Percentiles rank a stretch among this genome's conserved stretches.
Conservation (phyloP, 2,797 vertebrate genomes). For the Acipenser oxyrinchus region DNA sequence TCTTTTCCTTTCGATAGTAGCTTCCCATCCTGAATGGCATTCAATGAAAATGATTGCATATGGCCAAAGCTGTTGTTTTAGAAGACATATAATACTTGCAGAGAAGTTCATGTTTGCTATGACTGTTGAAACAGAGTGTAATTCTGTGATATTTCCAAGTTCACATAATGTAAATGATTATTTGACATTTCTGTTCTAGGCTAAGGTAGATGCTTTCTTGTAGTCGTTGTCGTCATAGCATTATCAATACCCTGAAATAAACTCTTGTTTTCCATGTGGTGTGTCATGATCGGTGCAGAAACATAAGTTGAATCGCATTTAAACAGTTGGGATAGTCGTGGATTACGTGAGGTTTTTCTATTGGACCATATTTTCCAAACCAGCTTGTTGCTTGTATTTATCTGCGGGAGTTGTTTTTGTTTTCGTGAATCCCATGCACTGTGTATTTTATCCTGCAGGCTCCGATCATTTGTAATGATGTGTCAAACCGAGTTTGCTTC, state of each 20-base stretch:
- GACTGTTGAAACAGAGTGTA: conserved; percentile 39
- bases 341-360: too few relatives aligned
- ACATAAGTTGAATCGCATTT: too few relatives aligned
- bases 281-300: too few relatives aligned
- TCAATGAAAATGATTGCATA: conserved; percentile 19
- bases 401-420: too few relatives aligned
- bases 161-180: conserved; percentile 45
- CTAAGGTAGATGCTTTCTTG: conserved; percentile 45
- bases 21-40: not conserved
- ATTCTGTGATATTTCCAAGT: conserved; percentile 22
- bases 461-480: not conserved
- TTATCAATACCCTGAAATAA: too few relatives aligned
- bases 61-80: conserved; percentile 19
- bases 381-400: too few relatives aligned
- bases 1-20: too few relatives aligned
- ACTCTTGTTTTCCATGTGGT: too few relatives aligned
- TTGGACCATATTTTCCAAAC: too few relatives aligned
- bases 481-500: not conserved
- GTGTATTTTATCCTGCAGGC: conserved; percentile 4
- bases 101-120: conserved; percentile 43
- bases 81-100: conserved; percentile 18
- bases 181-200: conserved; percentile 45
- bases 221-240: too few relatives aligned
- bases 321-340: too few relatives aligned
- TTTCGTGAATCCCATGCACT: too few relatives aligned